Evolutionary conservation across 1,140 invertebrate genomes (phyloP), one percentile per base, ranked within the genome.

Genomic region (Hermetia illucens): DNA sequence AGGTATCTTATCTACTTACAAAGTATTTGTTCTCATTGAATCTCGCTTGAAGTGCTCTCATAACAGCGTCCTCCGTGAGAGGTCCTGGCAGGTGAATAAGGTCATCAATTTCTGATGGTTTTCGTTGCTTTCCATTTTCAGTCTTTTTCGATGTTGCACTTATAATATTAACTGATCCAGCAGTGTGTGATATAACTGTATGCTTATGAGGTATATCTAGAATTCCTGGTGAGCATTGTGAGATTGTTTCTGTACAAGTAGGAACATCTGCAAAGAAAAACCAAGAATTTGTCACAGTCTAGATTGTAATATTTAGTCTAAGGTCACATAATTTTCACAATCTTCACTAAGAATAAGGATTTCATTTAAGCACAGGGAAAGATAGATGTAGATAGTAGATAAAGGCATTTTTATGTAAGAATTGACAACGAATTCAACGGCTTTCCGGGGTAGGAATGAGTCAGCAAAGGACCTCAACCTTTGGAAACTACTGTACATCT

Each of bases 21-120:
- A 88, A 90, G 52, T 83, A 89, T 47, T 87, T 79, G 36, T 82
- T 75, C 34, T 79, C 77, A 45, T 77, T 77, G 64, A 92, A 94
- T 45, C 89, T 70, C 9, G 86, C 77, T 48, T 93, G 87, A 17
- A 94, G 70, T 48, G 85, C 87, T 57, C 86, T 80, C 53, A 93
- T 80, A 1, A 95, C 79, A 21, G 87, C 86, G 57, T 94, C 88
- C 58, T 95, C 91, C 10, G 87, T 95, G 27, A 95, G 73, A 27
- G 89, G 89, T 29, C 87, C 88, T 1, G 82, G 72, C 40, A 94
- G 64, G 64, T 93, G 87, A 59, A 92, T 93, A 39, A 94, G 72
- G 66, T 95, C 90, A 49, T 89, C 79, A 49, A 88, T 69, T 46
- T 75, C 66, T 42, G 50, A 39, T 1, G 48, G 43, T 34, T 44